phyloP scores from a whole-genome alignment of 2,113 vertebrate species.

The Xerus inauris region DNA sequence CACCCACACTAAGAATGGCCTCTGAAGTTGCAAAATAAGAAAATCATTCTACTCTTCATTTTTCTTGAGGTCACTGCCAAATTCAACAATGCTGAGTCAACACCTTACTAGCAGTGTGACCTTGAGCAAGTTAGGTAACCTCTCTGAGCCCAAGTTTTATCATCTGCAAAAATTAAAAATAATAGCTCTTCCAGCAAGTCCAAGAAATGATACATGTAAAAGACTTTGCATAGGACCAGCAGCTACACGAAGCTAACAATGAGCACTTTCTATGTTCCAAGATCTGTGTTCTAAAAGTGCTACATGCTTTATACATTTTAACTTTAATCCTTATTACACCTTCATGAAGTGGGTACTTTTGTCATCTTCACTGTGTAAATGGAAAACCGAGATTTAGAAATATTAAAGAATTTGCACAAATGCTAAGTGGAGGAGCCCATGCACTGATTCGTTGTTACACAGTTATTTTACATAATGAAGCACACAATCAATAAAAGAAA shows the following conservation, averaged over 20 bases:
- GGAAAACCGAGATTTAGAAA: slow-evolving; percentile 17
- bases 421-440: neutral
- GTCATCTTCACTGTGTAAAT: neutral
- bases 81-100: neutral
- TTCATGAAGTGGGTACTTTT: neutral
- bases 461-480: neutral
- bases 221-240: neutral
- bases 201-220: neutral
- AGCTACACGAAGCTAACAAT: neutral
- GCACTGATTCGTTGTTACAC: neutral
- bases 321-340: neutral
- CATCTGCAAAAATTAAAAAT: neutral
- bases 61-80: neutral
- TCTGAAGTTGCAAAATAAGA: neutral
- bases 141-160: neutral
- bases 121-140: neutral
- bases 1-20: neutral
- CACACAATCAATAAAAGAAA: neutral
- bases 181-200: neutral
- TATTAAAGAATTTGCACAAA: neutral
- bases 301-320: neutral
- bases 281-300: neutral
- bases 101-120: neutral
- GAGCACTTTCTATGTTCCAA: neutral
- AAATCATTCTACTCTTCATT: neutral